Conservation (phyloP, 2,888 invertebrate genomes). For the Ormyrus labotus region DNA sequence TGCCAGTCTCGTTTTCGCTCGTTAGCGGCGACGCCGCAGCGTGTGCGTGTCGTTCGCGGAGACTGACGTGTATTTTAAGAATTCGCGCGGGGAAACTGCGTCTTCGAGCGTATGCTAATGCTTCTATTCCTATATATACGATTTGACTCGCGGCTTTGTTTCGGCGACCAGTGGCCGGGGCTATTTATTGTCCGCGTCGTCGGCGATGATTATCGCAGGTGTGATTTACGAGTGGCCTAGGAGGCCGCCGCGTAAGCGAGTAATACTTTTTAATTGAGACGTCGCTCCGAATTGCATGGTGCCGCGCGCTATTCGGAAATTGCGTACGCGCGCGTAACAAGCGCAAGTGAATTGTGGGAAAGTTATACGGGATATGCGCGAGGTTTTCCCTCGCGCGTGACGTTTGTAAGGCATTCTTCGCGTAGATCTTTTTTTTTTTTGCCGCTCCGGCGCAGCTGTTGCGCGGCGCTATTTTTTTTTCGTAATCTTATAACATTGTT, state of each 20-base stretch:
- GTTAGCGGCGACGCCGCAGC: conserved; percentile 23
- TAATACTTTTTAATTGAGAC: conserved; percentile 38
- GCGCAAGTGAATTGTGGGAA: neutral
- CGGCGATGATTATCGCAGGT: conserved; percentile 39
- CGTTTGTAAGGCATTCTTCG: conserved; percentile 4
- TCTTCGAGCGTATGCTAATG: neutral
- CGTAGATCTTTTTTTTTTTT: no score
- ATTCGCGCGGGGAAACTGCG: conserved; percentile 12
- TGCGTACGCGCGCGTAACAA: neutral
- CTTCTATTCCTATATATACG: neutral
- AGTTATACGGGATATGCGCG: neutral
- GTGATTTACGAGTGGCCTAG: conserved; percentile 36
- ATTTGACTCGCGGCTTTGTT: conserved; percentile 1
- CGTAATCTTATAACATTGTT: no score
- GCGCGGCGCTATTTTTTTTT: no score
- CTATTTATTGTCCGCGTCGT: conserved; percentile 38
- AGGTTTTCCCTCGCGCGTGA: neutral
- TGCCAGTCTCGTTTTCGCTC: conserved; percentile 8
- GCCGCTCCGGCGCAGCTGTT: no score
- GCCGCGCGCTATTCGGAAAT: neutral
- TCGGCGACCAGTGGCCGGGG: neutral
- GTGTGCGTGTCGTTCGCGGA: neutral
- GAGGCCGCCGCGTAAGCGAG: neutral
- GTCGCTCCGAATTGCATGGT: neutral
- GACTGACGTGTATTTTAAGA: conserved; percentile 51